phyloP scores from a whole-genome alignment of 1,140 invertebrate genomes.

The Cryptotermes secundus region DNA sequence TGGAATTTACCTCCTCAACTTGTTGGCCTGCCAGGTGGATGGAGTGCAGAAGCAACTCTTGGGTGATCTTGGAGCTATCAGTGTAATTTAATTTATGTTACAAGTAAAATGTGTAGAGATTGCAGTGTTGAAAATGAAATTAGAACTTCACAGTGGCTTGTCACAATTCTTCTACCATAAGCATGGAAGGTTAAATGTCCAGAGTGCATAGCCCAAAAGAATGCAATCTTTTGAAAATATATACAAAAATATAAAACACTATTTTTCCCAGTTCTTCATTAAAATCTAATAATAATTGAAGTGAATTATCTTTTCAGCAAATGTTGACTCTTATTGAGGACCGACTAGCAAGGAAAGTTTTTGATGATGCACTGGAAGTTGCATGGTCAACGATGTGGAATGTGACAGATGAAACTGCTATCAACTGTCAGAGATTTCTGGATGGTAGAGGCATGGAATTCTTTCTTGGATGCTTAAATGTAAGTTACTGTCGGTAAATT shows the following conservation, averaged over 20 bases:
- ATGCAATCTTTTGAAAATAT: too few species aligned
- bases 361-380: conserved; percentile 95
- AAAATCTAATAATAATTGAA: too few species aligned
- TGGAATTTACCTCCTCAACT: conserved; percentile 92
- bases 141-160: neutral
- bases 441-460: conserved; percentile 81
- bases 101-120: neutral
- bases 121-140: neutral
- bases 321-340: conserved; percentile 84
- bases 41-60: conserved; percentile 87
- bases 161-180: too few species aligned
- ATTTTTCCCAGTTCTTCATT: too few species aligned
- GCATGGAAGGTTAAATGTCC: too few species aligned
- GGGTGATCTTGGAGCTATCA: conserved; percentile 85
- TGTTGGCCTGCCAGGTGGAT: conserved; percentile 94
- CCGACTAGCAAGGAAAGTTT: conserved; percentile 67
- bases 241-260: too few species aligned
- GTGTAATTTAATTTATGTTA: conserved; percentile 54
- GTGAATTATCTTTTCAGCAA: conserved; percentile 58
- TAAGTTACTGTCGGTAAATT: conserved; percentile 44
- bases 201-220: too few species aligned
- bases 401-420: conserved; percentile 93
- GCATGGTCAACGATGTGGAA: conserved; percentile 99
- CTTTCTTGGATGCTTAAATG: conserved; percentile 81
- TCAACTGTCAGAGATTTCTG: conserved; percentile 89